These are phyloP conservation scores for Pampus argenteus DNA, from an alignment of 2,797 vertebrate species.

Conservation along the genomic window DNA sequence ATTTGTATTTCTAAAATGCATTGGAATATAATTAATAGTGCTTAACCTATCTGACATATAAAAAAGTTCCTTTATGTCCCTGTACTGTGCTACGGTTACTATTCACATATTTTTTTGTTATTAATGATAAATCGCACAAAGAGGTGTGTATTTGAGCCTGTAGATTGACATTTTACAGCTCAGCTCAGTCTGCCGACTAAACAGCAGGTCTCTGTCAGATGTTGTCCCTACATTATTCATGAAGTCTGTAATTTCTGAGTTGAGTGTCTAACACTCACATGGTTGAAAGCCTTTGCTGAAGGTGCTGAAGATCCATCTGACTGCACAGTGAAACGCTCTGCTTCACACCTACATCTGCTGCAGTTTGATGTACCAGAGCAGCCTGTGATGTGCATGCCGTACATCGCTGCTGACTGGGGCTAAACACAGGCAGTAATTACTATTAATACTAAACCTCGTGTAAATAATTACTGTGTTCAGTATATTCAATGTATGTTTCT, in stretches of 20 bases:
- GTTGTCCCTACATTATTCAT: constrained; percentile 78
- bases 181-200: constrained; percentile 19
- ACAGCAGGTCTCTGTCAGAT: constrained; percentile 71
- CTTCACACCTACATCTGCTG: constrained; percentile 35
- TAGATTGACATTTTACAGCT: constrained; percentile 66
- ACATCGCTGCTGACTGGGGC: not conserved
- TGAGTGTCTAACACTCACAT: constrained; percentile 45
- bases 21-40: not conserved
- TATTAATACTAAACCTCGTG: not conserved
- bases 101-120: not conserved
- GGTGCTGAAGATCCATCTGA: constrained; percentile 53
- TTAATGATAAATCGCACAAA: not conserved
- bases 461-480: not conserved
- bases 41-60: not conserved
- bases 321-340: constrained; percentile 16
- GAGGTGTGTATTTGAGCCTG: constrained; percentile 39
- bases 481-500: not conserved
- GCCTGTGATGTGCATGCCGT: not conserved
- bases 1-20: not conserved
- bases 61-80: not conserved
- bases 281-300: constrained; percentile 57
- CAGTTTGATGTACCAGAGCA: not conserved
- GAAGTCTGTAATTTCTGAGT: constrained; percentile 60
- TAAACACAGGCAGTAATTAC: not conserved
- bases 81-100: not conserved